Evolutionary conservation across 2,113 vertebrate genomes (phyloP).

Genomic region (Larimichthys polyactis): DNA sequence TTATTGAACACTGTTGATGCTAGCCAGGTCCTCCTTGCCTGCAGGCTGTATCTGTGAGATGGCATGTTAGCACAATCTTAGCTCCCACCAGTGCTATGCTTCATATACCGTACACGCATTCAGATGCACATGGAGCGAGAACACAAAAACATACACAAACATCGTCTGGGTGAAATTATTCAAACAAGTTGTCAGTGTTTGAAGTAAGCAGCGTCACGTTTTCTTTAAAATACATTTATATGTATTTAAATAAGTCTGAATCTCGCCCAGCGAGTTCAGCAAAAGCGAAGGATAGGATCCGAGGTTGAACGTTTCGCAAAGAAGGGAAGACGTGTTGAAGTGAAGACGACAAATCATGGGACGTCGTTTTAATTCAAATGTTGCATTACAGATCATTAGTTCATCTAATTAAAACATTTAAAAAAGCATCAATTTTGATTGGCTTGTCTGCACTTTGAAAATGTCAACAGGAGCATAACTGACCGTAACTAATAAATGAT

Average conservation of each 20-base stretch:
- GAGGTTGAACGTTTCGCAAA: neutral
- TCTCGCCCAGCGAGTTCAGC: neutral
- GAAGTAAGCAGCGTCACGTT: neutral
- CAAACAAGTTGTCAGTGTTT: too few species aligned
- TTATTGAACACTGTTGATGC: slow-evolving; percentile 64
- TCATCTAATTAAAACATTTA: slow-evolving; percentile 63
- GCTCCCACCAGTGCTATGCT: neutral
- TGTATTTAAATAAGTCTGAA: too few species aligned
- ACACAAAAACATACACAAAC: slow-evolving; percentile 11
- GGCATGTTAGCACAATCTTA: slow-evolving; percentile 38
- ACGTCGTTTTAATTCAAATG: slow-evolving; percentile 1
- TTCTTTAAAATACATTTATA: neutral
- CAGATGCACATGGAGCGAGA: neutral
- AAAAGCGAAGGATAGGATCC: neutral
- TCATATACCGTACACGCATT: neutral
- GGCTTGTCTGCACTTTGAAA: slow-evolving; percentile 50
- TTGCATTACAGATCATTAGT: slow-evolving; percentile 61
- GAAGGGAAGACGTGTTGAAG: neutral
- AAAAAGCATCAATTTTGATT: slow-evolving; percentile 55
- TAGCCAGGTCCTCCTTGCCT: slow-evolving; percentile 25
- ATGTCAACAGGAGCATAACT: slow-evolving; percentile 55
- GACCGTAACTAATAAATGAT: slow-evolving; percentile 41
- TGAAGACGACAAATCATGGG: neutral
- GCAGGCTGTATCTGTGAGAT: slow-evolving; percentile 37
- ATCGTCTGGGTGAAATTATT: neutral